Conservation (phyloP, 2,888 invertebrate species). For the Leptopilina drosophilae region DNA sequence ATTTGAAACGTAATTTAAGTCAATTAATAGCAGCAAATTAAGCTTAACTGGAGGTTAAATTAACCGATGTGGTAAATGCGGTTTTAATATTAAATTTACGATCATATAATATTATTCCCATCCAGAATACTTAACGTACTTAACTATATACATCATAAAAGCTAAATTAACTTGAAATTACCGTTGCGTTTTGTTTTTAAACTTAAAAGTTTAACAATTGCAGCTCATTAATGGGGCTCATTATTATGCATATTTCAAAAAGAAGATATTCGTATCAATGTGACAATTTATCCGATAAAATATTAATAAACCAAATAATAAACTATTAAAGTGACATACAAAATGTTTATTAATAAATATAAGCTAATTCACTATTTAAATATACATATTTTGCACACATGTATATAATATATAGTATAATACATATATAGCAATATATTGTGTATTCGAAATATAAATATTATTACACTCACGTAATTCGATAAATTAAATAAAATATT, state of each 20-base stretch:
- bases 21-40: conserved; percentile 22
- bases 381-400: too few relatives aligned
- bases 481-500: too few relatives aligned
- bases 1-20: conserved; percentile 8
- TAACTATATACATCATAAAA: conserved; percentile 4
- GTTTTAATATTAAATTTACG: conserved; percentile 25
- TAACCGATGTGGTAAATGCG: conserved; percentile 16
- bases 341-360: background rate
- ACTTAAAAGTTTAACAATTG: conserved; percentile 2
- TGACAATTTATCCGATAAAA: background rate
- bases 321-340: background rate
- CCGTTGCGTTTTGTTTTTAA: background rate
- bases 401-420: too few relatives aligned
- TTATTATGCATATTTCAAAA: background rate
- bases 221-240: background rate
- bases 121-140: conserved; percentile 19
- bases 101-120: background rate
- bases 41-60: conserved; percentile 23
- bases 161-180: conserved; percentile 11
- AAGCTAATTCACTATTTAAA: background rate
- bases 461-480: too few relatives aligned
- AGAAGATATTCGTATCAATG: background rate
- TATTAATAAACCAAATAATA: background rate
- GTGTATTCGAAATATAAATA: too few relatives aligned
- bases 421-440: too few relatives aligned